Base-by-base conservation (phyloP, 2,888 invertebrate genomes). In the Pristionchus maxplancki region DNA sequence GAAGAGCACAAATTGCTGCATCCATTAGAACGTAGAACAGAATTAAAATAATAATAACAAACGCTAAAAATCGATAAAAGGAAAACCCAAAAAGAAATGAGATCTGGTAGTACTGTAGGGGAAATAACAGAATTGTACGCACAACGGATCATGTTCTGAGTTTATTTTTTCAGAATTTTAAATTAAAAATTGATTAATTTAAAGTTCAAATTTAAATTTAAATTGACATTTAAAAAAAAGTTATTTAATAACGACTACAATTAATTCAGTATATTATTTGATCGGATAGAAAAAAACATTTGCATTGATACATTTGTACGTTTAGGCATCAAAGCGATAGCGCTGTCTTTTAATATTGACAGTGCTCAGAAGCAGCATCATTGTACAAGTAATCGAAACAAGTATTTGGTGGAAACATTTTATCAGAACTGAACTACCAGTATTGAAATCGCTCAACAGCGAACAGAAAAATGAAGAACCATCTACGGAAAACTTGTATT, bases 371-470 rank as follows among this genome's bases (percentile, higher is more conserved):
- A n/a, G n/a, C n/a, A n/a, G n/a, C n/a, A n/a, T n/a, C n/a, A n/a
- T n/a, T n/a, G n/a, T n/a, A n/a, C n/a, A n/a, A n/a, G n/a, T n/a
- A n/a, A n/a, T n/a, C n/a, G n/a, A n/a, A n/a, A n/a, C n/a, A n/a
- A n/a, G n/a, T n/a, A n/a, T n/a, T n/a, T n/a, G n/a, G n/a, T 11
- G 71, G 31, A n/a, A 71, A 37, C 17, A 37, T 78, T 78, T 78
- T 78, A 78, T 78, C 78, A 44, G 28, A 44, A 28, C 44, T 78
- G n/a, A 78, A 78, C 78, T 78, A 78, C 78, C 78, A 48, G 78
- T 48, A 78, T n/a, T 44, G 71, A 24, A n/a, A 44, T 78, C n/a
- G 78, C 40, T 78, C 78, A 78, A 78, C 20, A 48, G 44, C 28
- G 44, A 78, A 78, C 78, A 78, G n/a, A 5, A 44, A 5, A 44